phyloP scores from a whole-genome alignment of 1,140 invertebrate genomes.

The silkworm (Bombyx mori) region DNA sequence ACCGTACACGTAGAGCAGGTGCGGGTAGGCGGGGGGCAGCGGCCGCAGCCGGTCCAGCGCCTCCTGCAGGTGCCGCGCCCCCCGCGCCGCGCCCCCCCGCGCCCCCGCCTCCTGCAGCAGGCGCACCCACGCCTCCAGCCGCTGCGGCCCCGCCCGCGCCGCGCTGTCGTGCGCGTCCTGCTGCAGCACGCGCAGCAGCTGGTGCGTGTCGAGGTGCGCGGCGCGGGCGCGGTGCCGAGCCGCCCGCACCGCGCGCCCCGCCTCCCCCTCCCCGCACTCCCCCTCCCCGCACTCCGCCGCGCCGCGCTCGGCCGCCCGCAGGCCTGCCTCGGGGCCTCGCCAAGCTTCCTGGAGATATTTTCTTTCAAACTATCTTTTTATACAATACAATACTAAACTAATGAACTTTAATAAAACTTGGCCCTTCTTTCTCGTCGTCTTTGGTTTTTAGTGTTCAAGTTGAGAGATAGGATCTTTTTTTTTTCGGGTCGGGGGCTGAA shows the following conservation, averaged over 20 bases:
- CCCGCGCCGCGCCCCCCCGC: conserved; percentile 14
- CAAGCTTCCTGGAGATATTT: conserved; percentile 22
- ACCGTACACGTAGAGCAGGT: conserved; percentile 31
- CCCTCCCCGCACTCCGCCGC: conserved; percentile 4
- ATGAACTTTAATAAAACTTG: too few species aligned
- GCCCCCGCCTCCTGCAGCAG: conserved; percentile 21
- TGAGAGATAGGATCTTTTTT: too few species aligned
- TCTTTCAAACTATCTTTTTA: neutral
- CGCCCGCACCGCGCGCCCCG: conserved; percentile 11
- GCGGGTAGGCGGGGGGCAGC: conserved; percentile 27
- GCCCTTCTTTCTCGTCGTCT: too few species aligned
- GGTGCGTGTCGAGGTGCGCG: conserved; percentile 14
- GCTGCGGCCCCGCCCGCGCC: conserved; percentile 8
- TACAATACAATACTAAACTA: neutral
- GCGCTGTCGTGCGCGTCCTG: conserved; percentile 1
- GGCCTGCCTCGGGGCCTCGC: conserved; percentile 18
- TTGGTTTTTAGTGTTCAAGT: too few species aligned
- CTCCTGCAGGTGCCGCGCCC: conserved; percentile 14
- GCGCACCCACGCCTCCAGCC: conserved; percentile 21
- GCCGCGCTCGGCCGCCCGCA: conserved; percentile 24
- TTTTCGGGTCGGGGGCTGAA: too few species aligned
- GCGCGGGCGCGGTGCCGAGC: conserved; percentile 8
- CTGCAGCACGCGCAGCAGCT: conserved; percentile 20
- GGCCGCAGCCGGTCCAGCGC: conserved; percentile 22
- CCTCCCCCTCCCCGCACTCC: neutral